Evolutionary conservation across 1,140 invertebrate species (phyloP).

Genomic region (Medauroidea extradentata): DNA sequence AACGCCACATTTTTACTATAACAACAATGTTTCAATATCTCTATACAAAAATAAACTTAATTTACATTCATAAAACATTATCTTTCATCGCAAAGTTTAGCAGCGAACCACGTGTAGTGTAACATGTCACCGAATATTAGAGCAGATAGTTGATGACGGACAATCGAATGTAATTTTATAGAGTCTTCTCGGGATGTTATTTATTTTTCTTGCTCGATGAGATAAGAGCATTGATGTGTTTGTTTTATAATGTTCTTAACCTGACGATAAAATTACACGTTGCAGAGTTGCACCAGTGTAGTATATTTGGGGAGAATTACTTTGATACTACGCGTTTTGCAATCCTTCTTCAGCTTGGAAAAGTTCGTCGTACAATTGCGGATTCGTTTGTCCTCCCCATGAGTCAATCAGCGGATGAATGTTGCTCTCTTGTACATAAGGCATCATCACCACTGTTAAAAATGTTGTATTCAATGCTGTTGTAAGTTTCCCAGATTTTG

Average conservation of each 20-base stretch:
- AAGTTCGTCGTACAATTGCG: slow-evolving; percentile 8
- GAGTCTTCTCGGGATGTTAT: slow-evolving; percentile 4
- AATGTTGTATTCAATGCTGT: neutral
- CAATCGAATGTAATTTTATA: neutral
- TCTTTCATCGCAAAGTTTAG: no score
- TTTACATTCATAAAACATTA: no score
- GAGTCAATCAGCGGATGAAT: neutral
- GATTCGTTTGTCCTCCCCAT: slow-evolving; percentile 6
- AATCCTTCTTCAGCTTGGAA: neutral
- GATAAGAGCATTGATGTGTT: neutral
- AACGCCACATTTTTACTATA: no score
- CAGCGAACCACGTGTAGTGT: no score
- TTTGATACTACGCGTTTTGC: no score
- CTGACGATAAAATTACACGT: slow-evolving; percentile 9
- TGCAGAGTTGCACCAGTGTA: slow-evolving; percentile 3
- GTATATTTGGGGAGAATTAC: neutral
- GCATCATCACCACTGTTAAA: neutral
- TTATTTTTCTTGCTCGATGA: neutral
- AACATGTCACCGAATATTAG: no score
- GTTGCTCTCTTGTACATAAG: neutral
- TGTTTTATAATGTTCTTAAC: slow-evolving; percentile 15
- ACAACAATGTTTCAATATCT: neutral
- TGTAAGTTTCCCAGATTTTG: slow-evolving; percentile 9
- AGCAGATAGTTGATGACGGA: no score
- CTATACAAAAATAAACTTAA: slow-evolving; percentile 10